These are phyloP conservation scores for Aphidoletes aphidimyza DNA, from an alignment of 2,888 invertebrate species.

Conservation along the genomic window DNA sequence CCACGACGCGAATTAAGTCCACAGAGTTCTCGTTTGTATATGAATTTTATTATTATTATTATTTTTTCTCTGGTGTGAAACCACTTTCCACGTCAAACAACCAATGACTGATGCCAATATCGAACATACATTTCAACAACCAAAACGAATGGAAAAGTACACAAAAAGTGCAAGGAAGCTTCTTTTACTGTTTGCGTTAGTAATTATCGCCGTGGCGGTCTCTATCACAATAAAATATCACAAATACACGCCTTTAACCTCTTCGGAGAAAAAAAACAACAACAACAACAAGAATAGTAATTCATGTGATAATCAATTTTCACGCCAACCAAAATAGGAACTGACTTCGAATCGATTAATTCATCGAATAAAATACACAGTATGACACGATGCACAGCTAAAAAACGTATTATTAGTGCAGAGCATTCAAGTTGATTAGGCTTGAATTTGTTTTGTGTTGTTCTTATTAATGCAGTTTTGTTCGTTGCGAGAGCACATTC, in stretches of 20 bases:
- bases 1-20: no score
- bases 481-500: background rate
- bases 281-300: background rate
- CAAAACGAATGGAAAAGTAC: background rate
- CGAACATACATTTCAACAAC: background rate
- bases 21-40: no score
- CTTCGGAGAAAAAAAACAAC: background rate
- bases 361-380: background rate
- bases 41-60: no score
- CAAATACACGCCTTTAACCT: slow-evolving; percentile 51
- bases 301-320: slow-evolving; percentile 9
- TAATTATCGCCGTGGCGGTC: background rate
- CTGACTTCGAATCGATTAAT: background rate
- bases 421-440: background rate
- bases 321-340: background rate
- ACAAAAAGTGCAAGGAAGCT: slow-evolving; percentile 32
- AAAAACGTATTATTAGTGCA: background rate
- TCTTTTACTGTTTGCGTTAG: slow-evolving; percentile 2
- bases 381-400: no score
- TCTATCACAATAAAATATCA: slow-evolving; percentile 48
- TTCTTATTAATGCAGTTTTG: background rate
- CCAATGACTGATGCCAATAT: background rate
- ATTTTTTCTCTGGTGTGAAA: no score
- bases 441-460: background rate
- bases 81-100: background rate